Evolutionary conservation across 2,888 invertebrate species (phyloP).

Genomic region (Leucozona laternaria): DNA sequence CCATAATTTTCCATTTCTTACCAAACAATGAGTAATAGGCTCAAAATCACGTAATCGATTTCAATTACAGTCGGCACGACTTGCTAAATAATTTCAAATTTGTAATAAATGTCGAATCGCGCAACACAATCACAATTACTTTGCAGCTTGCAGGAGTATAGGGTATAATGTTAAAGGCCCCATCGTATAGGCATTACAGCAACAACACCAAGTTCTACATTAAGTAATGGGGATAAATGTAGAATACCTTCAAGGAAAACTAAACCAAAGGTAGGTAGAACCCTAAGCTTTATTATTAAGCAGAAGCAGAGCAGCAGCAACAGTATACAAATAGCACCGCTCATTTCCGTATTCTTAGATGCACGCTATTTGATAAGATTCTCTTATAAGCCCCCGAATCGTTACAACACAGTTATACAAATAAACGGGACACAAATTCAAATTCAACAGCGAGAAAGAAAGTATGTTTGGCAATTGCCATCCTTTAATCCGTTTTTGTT

Average conservation of each 20-base stretch:
- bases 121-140: constrained; percentile 75
- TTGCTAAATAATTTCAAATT: constrained; percentile 75
- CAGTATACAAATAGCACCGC: constrained; percentile 49
- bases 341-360: constrained; percentile 76
- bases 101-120: constrained; percentile 72
- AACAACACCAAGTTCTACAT: constrained; percentile 3
- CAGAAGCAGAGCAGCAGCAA: constrained; percentile 34
- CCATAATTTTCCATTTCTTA: constrained; percentile 6
- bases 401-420: constrained; percentile 1
- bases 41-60: constrained; percentile 77
- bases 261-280: constrained; percentile 6
- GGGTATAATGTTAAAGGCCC: background rate
- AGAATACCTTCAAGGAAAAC: constrained; percentile 33
- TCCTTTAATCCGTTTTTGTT: constrained; percentile 62
- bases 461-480: constrained; percentile 55
- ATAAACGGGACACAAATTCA: constrained; percentile 62
- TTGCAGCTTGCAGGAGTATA: background rate
- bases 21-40: constrained; percentile 39
- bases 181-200: background rate
- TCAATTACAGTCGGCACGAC: constrained; percentile 79
- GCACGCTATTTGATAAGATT: constrained; percentile 77
- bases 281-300: background rate
- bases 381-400: constrained; percentile 6
- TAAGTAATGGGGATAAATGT: background rate
- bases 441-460: constrained; percentile 22